A percentile compares a stretch with the other conserved stretches of the same genome.
phyloP scores from a whole-genome alignment of 2,113 vertebrate species.

The Coregonus clupeaformis region DNA sequence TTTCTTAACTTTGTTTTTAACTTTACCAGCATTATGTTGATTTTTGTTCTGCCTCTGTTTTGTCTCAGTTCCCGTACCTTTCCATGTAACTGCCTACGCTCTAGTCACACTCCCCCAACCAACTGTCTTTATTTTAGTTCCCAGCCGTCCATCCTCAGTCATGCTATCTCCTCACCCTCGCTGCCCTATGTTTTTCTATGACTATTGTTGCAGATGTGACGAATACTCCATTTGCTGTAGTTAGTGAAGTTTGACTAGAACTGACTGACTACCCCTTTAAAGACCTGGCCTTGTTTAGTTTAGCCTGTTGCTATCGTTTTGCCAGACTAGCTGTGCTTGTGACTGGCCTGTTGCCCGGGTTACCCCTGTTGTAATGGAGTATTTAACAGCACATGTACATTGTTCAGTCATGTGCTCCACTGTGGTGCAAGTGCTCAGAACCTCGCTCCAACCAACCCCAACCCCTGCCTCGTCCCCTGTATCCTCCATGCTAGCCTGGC shows the following conservation, averaged over 20 bases:
- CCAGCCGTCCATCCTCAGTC: not conserved
- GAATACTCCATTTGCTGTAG: conserved; percentile 12
- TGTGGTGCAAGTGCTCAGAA: conserved; percentile 33
- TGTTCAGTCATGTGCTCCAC: conserved; percentile 34
- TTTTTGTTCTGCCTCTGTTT: conserved; percentile 93
- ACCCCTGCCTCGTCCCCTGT: conserved; percentile 53
- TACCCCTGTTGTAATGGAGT: conserved; percentile 46
- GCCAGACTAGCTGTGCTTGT: conserved; percentile 3
- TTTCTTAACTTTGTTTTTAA: conserved; percentile 67
- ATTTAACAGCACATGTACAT: conserved; percentile 47
- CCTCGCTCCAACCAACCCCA: conserved; percentile 39
- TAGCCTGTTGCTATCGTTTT: conserved; percentile 8
- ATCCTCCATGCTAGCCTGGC: conserved; percentile 74
- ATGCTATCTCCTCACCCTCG: not conserved
- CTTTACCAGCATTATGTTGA: conserved; percentile 89
- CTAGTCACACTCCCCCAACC: not conserved
- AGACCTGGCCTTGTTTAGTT: not conserved
- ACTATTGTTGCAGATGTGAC: not conserved
- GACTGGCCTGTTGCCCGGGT: conserved; percentile 21
- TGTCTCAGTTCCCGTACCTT: conserved; percentile 91
- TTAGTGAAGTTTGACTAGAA: not conserved
- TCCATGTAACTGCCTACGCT: conserved; percentile 79
- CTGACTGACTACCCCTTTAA: not conserved
- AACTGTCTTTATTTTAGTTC: not conserved
- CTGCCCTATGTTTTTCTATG: not conserved